Evolutionary conservation across 2,797 vertebrate genomes (phyloP), one percentile per base, ranked within the genome.

Genomic region (Hephaestus fuliginosus): DNA sequence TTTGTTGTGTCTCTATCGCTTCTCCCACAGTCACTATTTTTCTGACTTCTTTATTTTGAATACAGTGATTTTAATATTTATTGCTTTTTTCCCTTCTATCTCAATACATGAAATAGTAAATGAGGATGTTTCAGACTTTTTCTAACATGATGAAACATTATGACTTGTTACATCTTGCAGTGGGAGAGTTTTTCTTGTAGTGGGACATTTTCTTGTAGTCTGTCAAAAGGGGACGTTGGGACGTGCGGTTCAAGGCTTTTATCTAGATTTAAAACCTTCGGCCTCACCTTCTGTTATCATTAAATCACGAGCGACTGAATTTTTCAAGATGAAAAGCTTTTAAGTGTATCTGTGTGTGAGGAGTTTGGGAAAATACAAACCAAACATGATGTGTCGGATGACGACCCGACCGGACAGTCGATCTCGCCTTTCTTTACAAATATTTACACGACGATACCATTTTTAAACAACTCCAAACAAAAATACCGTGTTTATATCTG

Each of bases 381-480:
- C 18, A 49, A 13, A 43, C 18, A 3, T 11, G 30, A 51, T 0
- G 36, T 33, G 25, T 39, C 36, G 36, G 36, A 48, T 52, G 36
- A 39, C 8, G 36, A 49, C 28, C 12, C 7, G 0, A 25, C 11
- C 33, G 57, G 25, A 66, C 20, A 49, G 18, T 62, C 57, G 53
- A 7, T 75, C 68, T 48, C 28, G 2, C 41, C 43, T 30, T 56
- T 52, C 3, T 18, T 17, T 7, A 33, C 71, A 74, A 78, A 86
- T 76, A 80, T 86, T 86, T 82, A 71, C 55, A 17, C n/a, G n/a
- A 25, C 44, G 65, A 82, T 66, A 28, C 11, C 13, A 39, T 74
- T 64, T 55, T 61, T 43, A 60, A 70, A 74, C 75, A 71, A 5
- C 30, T 81, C 30, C 43, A 67, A 78, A 89, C 76, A 76, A 25